Evolutionary conservation across 2,797 vertebrate genomes (phyloP).

Genomic region (Poecile montanus): DNA sequence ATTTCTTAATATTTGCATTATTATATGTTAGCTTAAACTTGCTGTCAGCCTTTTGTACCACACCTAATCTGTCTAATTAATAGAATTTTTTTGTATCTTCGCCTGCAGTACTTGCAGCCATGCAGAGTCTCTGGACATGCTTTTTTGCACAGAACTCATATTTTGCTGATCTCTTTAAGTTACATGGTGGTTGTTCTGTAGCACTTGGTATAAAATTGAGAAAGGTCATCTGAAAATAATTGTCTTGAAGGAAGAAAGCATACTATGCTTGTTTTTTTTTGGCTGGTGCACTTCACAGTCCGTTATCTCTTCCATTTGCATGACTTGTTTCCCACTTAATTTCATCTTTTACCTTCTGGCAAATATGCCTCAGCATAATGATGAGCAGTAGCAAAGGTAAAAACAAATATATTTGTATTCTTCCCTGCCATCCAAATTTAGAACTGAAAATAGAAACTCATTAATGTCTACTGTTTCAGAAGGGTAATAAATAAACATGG

Average conservation of each 20-base stretch:
- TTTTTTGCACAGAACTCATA: background rate
- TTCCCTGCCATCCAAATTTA: background rate
- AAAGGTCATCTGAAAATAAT: conserved; percentile 1
- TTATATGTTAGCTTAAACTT: background rate
- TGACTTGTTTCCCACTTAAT: conserved; percentile 3
- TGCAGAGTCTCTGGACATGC: background rate
- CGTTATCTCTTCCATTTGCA: background rate
- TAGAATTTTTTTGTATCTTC: background rate
- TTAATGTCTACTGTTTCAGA: background rate
- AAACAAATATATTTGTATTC: background rate
- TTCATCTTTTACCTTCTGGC: conserved; percentile 17
- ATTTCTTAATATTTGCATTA: background rate
- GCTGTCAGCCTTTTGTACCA: background rate
- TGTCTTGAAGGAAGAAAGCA: background rate
- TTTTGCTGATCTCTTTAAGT: background rate
- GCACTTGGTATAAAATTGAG: background rate
- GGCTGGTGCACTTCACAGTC: background rate
- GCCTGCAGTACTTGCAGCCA: background rate
- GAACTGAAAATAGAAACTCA: background rate
- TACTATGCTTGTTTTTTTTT: background rate
- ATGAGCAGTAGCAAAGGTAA: conserved; percentile 4
- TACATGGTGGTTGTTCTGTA: background rate
- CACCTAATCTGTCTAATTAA: background rate
- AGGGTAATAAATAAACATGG: background rate
- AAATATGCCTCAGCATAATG: background rate